phyloP scores from a whole-genome alignment of 2,888 invertebrate species.

The Autographa pulchrina region DNA sequence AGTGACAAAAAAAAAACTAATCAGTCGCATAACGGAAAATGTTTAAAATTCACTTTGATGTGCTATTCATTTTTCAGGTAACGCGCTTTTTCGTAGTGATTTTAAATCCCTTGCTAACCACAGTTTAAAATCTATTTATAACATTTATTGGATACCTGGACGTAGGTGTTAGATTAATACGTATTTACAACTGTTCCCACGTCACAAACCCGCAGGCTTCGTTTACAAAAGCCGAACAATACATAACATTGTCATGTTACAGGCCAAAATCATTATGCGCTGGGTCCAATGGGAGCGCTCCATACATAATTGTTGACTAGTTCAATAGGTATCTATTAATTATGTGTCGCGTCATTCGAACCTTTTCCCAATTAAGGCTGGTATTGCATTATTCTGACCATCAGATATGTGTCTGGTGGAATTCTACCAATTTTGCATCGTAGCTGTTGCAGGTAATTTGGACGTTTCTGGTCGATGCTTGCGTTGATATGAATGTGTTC shows the following conservation, averaged over 20 bases:
- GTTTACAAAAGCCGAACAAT: neutral
- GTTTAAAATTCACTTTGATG: too few relatives aligned
- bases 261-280: conserved; percentile 2
- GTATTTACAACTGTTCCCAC: neutral
- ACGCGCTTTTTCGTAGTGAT: too few relatives aligned
- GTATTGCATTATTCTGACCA: conserved; percentile 47
- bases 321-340: conserved; percentile 43
- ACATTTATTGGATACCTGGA: neutral
- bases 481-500: conserved; percentile 37
- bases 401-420: conserved; percentile 40
- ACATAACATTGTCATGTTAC: neutral
- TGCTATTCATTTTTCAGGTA: too few relatives aligned
- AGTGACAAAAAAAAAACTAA: too few relatives aligned
- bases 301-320: conserved; percentile 16
- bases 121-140: neutral
- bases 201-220: neutral
- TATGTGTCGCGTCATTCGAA: conserved; percentile 31
- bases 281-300: neutral
- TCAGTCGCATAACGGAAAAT: too few relatives aligned
- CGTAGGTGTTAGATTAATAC: neutral
- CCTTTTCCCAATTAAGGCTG: conserved; percentile 56
- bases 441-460: conserved; percentile 23
- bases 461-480: conserved; percentile 20
- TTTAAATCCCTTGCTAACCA: neutral
- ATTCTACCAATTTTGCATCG: conserved; percentile 50